Evolutionary conservation across 1,140 invertebrate species (phyloP), one percentile per base, ranked within the genome.

Genomic region (Neotoxoptera formosana): DNA sequence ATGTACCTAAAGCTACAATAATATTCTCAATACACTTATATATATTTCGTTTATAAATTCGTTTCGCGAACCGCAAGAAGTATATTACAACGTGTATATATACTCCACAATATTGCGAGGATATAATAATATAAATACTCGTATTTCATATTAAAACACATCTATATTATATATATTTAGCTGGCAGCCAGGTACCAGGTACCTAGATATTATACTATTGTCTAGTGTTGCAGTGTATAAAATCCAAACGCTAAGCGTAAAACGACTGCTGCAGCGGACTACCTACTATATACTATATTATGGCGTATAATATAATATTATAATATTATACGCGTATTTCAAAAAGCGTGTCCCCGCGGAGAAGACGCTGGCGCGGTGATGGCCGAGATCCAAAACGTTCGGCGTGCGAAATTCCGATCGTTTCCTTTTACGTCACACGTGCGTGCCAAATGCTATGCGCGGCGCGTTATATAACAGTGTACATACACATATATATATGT

Each of bases 401-500:
- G 34, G 81, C 34, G 34, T 56, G 81, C 91, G 91, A 93, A 93
- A 93, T 93, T 93, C 81, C 91, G 36, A 93, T 45, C 67, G 76
- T 84, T 93, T 84, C 48, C 91, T 53, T 81, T 92, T 36, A 53
- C 76, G 81, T 91, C 48, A 93, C 91, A 93, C 81, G 91, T 93
- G 91, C 51, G 47, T 51, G 91, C 91, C 91, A 93, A 93, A 93
- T 93, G 91, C 76, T 81, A 20, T 47, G 30, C 30, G 30, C 30
- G 30, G 60, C 21, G n/a, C 30, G 60, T 76, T 76, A 76, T n/a
- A 76, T 76, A 76, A 76, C n/a, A 76, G 36, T 47, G 51, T 20
- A 8, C 36, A 67, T 20, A 60, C n/a, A n/a, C n/a, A n/a, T n/a
- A n/a, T n/a, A n/a, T n/a, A n/a, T n/a, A n/a, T n/a, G n/a, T n/a